A percentile compares a stretch with the other conserved stretches of the same genome.
These are phyloP conservation scores for Struthidea cinerea DNA, from an alignment of 2,113 vertebrate species.

Conservation along the genomic window DNA sequence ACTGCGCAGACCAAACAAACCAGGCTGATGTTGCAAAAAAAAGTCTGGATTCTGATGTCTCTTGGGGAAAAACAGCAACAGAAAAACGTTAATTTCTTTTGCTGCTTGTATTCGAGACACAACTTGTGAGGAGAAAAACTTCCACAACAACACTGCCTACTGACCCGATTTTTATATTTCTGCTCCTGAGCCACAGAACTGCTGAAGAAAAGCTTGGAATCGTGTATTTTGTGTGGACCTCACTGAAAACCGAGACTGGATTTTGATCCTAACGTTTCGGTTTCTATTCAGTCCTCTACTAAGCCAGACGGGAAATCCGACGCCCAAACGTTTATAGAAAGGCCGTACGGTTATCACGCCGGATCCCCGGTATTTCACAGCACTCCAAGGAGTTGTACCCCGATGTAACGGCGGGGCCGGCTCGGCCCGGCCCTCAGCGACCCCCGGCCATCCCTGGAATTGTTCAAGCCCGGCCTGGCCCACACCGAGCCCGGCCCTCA, in stretches of 20 bases:
- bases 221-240: fast-evolving
- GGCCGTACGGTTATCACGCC: fast-evolving
- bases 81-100: background rate
- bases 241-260: background rate
- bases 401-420: background rate
- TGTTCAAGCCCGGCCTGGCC: background rate
- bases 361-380: fast-evolving
- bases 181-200: fast-evolving
- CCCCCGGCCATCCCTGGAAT: too few relatives aligned
- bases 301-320: background rate
- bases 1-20: background rate
- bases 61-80: background rate
- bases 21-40: background rate
- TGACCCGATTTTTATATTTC: background rate
- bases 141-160: background rate
- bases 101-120: background rate
- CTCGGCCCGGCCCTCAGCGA: background rate
- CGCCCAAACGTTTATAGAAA: fast-evolving
- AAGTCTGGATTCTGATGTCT: background rate
- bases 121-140: background rate
- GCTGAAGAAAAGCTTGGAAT: background rate
- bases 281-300: fast-evolving
- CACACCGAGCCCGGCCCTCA: background rate
- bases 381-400: fast-evolving
- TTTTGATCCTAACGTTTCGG: fast-evolving